Base-by-base conservation (phyloP, 2,113 vertebrate genomes). In the Alces alces region DNA sequence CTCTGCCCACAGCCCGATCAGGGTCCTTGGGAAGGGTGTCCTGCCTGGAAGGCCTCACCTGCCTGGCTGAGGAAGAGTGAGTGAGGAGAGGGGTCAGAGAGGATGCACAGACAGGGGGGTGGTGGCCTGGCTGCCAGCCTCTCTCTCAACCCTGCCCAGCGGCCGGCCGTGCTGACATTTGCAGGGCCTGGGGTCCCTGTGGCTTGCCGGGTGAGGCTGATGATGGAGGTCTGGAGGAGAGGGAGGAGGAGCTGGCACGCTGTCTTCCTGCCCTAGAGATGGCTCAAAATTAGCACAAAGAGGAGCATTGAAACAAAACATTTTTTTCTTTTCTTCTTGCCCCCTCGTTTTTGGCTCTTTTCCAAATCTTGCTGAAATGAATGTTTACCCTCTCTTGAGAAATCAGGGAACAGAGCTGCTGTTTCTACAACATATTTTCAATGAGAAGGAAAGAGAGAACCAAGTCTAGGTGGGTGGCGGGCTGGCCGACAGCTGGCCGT, bases 401-500 rank as follows among this genome's bases (percentile, higher is more conserved):
- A 58, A 25, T 39, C 14, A 15, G 45, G 80, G 84, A 17, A 45
- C 6, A 82, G 54, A n/a, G 58, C 52, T 27, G 23, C 47, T 3
- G 17, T 84, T 57, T 54, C 70, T 57, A 55, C 27, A 64, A 16
- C 14, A 7, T 25, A 28, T 73, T 83, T 70, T 58, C 84, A 39
- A 13, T 16, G 45, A 93, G 55, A 47, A 7, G 21, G 43, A 57
- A n/a, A 23, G 55, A 47, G 19, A n/a, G 86, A 61, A 33, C 28
- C 7, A 8, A 57, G 83, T 11, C 36, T 2, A 33, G 78, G 30
- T 11, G 55, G 89, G 27, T 60, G 2, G 52, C 25, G 55, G 23
- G 28, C 50, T 58, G 45, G 39, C 3, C 1, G 10, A 7, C 1
- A 16, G 47, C 17, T 21, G 5, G 4, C 33, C 5, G 4, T 52